phyloP scores from a whole-genome alignment of 2,888 invertebrate genomes.

The Macaria notata region DNA sequence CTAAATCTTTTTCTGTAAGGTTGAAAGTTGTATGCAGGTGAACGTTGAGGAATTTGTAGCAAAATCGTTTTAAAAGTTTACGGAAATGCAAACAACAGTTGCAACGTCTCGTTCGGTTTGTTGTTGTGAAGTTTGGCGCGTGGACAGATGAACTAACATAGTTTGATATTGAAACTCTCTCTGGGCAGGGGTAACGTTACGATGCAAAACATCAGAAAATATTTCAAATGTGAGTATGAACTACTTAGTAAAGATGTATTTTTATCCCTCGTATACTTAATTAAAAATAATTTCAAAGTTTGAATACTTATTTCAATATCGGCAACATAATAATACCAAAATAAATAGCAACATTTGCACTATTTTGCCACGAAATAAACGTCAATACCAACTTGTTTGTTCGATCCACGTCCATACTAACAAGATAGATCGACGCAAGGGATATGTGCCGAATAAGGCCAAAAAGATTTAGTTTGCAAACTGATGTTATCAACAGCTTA shows the following conservation, averaged over 20 bases:
- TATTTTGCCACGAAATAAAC: too few species aligned
- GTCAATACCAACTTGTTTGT: constrained; percentile 10
- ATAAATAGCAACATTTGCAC: too few species aligned
- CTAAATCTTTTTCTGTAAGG: constrained; percentile 31
- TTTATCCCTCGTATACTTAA: too few species aligned
- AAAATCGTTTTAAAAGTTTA: constrained; percentile 53
- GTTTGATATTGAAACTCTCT: constrained; percentile 1
- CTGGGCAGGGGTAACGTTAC: too few species aligned
- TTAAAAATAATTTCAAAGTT: too few species aligned
- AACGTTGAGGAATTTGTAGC: constrained; percentile 45
- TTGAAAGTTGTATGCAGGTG: constrained; percentile 38
- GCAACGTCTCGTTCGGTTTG: constrained; percentile 55
- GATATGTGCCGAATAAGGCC: constrained; percentile 39
- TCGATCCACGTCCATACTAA: constrained; percentile 22
- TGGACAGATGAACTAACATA: constrained; percentile 71
- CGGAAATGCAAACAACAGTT: constrained; percentile 71
- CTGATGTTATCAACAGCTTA: constrained; percentile 66
- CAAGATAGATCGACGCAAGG: constrained; percentile 33
- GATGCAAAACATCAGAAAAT: too few species aligned
- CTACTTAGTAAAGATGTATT: too few species aligned
- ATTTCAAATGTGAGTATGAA: too few species aligned
- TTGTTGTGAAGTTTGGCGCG: constrained; percentile 61
- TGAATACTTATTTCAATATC: too few species aligned
- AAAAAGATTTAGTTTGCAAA: constrained; percentile 65
- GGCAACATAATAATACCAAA: too few species aligned